Evolutionary conservation across 2,888 invertebrate species (phyloP), one percentile per base, ranked within the genome.

Genomic region (Ophion ventricosus): DNA sequence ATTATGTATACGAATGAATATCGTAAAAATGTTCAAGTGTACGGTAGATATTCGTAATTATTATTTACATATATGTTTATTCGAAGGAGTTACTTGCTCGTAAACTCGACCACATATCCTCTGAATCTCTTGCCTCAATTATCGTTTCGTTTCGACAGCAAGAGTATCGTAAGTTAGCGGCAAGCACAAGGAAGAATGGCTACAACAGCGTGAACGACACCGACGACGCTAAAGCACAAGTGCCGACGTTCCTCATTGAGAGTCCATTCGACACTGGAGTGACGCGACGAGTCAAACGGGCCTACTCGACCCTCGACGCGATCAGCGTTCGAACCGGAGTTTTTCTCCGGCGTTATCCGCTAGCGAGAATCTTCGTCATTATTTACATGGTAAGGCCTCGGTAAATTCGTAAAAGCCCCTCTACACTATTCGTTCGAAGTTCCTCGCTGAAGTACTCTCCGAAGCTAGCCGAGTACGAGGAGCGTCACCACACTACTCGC

Each of bases 331-430:
- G 97, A 57, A 94, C 97, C 23, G 98, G 97, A 14, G 95, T 97
- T 23, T 97, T 98, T 92, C 94, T 98, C 69, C 95, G 97, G 81
- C 94, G 97, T 81, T 97, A 98, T 93, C 98, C 98, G 0, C 93
- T 97, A 66, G 96, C 97, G 81, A 95, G 98, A 89, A 95, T 98
- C 82, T 96, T 97, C 92, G 95, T 98, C n/a, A 95, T 98, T 84
- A 94, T 96, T 89, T 98, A 98, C 92, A 97, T 98, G 95, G 97
- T 96, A 91, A 94, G 94, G 91, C 69, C 69, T 64, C 4, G 17
- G 35, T 8, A 43, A 61, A 49, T n/a, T 35, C 23, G 20, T 11
- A 11, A 57, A 72, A 57, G 54, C 3, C n/a, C n/a, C n/a, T n/a
- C n/a, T n/a, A n/a, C n/a, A n/a, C n/a, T n/a, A n/a, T n/a, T n/a